A percentile compares a stretch with the other conserved stretches of the same genome.
phyloP scores from a whole-genome alignment of 2,888 invertebrate species.

The Malthinus seriepunctatus region DNA sequence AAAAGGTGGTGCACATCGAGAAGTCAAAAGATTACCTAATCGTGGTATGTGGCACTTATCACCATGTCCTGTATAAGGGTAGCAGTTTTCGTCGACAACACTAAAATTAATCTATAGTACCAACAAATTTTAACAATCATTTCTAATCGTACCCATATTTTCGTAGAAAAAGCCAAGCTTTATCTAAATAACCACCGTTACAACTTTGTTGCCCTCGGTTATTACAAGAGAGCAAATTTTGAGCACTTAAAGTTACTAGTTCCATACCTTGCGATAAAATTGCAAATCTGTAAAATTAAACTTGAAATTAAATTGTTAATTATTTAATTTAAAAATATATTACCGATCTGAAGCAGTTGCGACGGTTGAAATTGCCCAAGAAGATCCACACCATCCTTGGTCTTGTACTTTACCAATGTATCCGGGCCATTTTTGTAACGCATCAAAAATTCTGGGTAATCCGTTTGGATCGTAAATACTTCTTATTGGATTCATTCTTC shows the following conservation, averaged over 20 bases:
- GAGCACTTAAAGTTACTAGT: constrained; percentile 73
- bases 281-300: constrained; percentile 62
- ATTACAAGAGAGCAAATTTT: constrained; percentile 87
- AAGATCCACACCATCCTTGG: constrained; percentile 82
- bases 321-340: neutral
- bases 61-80: constrained; percentile 72
- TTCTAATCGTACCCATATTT: constrained; percentile 66
- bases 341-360: constrained; percentile 79
- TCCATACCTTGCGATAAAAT: constrained; percentile 84
- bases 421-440: constrained; percentile 73
- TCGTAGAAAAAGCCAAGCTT: constrained; percentile 88
- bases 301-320: neutral
- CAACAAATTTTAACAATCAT: constrained; percentile 1
- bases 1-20: constrained; percentile 60
- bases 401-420: constrained; percentile 72
- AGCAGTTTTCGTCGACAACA: constrained; percentile 82
- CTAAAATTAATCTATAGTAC: constrained; percentile 55
- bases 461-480: constrained; percentile 61
- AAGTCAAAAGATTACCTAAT: constrained; percentile 53
- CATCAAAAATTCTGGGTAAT: constrained; percentile 76
- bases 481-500: constrained; percentile 63
- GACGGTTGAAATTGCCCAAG: constrained; percentile 91
- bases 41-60: constrained; percentile 67
- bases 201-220: constrained; percentile 78
- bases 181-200: constrained; percentile 85